phyloP scores from a whole-genome alignment of 2,113 vertebrate genomes.

The Myotis lucifugus region DNA sequence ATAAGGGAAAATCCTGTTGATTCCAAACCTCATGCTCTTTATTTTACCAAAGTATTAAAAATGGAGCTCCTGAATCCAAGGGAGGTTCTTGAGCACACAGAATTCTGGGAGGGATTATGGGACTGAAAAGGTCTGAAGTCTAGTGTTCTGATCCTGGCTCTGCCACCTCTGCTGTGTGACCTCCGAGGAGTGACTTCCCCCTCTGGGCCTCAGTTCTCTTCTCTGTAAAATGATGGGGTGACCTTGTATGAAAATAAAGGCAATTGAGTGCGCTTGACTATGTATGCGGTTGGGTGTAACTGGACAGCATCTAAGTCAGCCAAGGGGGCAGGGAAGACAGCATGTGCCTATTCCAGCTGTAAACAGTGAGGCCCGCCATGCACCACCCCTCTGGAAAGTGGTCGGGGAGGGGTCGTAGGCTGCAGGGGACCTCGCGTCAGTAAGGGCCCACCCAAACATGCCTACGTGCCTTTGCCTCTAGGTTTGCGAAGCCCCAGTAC shows the following conservation, averaged over 20 bases:
- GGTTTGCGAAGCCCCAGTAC: background rate
- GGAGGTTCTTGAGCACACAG: background rate
- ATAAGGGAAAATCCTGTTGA: conserved; percentile 7
- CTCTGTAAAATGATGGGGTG: background rate
- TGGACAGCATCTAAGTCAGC: background rate
- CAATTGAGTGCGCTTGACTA: background rate
- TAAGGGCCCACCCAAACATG: background rate
- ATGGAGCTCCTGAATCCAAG: conserved; percentile 15
- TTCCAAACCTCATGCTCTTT: conserved; percentile 29
- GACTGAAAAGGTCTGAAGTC: conserved; percentile 14
- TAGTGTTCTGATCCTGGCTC: background rate
- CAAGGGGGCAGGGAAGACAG: background rate
- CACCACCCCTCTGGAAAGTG: background rate
- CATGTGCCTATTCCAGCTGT: background rate
- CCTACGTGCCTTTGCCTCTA: background rate
- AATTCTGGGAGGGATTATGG: background rate
- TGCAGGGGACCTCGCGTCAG: background rate
- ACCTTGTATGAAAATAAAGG: background rate
- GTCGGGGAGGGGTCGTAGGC: background rate
- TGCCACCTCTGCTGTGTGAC: background rate
- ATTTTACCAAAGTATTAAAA: conserved; percentile 41
- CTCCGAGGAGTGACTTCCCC: background rate
- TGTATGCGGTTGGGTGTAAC: background rate
- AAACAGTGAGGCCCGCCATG: background rate
- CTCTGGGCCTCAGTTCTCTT: background rate